Evolutionary conservation across 2,797 vertebrate species (phyloP).

Genomic region (Benthosema pterotum): DNA sequence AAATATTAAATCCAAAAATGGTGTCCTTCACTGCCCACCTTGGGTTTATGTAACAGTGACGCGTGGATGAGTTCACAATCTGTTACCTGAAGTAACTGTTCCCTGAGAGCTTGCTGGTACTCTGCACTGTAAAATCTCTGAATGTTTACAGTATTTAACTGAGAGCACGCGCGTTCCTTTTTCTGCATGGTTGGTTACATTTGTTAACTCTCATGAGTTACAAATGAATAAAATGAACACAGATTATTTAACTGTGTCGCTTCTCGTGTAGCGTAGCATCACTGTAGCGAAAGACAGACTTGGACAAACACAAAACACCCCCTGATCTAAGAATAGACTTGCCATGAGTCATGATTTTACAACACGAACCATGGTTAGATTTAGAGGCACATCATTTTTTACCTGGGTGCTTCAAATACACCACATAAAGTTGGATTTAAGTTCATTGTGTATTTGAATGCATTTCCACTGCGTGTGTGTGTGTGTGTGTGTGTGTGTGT

Average conservation of each 20-base stretch:
- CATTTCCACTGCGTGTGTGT: conserved; percentile 32
- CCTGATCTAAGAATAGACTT: conserved; percentile 71
- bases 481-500: conserved; percentile 18
- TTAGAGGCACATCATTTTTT: conserved; percentile 21
- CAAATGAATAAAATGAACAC: too few relatives aligned
- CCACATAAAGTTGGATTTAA: conserved; percentile 8
- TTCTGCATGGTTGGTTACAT: too few relatives aligned
- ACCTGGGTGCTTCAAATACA: conserved; percentile 14
- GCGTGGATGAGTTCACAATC: conserved; percentile 23
- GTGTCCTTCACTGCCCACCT: not conserved
- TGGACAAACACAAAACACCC: conserved; percentile 66
- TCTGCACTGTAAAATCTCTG: not conserved
- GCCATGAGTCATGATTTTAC: conserved; percentile 77
- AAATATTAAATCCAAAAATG: conserved; percentile 3
- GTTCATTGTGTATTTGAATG: conserved; percentile 8
- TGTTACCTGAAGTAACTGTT: conserved; percentile 43
- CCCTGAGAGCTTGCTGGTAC: conserved; percentile 38
- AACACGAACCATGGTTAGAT: conserved; percentile 68
- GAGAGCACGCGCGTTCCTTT: too few relatives aligned
- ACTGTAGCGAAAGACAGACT: conserved; percentile 66
- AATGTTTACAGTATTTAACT: too few relatives aligned
- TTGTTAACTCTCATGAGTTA: too few relatives aligned
- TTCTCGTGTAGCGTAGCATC: conserved; percentile 58
- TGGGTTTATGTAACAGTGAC: conserved; percentile 33
- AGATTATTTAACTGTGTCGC: not conserved